These are phyloP conservation scores for Autographa gamma DNA, from an alignment of 2,888 invertebrate genomes.

Conservation along the genomic window DNA sequence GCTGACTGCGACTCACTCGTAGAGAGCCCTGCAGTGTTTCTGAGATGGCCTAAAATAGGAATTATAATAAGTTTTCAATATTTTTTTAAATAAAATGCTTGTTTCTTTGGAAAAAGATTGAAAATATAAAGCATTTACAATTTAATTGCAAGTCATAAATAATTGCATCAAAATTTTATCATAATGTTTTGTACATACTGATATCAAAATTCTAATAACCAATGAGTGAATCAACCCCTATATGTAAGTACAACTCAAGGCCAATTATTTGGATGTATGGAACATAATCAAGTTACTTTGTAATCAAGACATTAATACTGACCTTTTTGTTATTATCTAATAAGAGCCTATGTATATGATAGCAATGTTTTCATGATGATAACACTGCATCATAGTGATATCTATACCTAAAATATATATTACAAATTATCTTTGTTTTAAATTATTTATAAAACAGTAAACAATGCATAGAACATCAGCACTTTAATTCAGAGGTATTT, in stretches of 20 bases:
- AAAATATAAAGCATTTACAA: too few relatives aligned
- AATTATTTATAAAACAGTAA: conserved; percentile 9
- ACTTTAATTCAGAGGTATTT: conserved; percentile 27
- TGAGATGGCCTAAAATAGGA: conserved; percentile 78
- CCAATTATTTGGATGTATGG: conserved; percentile 26
- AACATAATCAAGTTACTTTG: conserved; percentile 27
- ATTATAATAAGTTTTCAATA: neutral
- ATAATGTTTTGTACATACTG: neutral
- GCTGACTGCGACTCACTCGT: conserved; percentile 79
- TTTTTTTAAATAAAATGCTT: too few relatives aligned
- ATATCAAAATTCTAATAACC: conserved; percentile 10
- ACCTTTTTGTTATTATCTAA: conserved; percentile 19
- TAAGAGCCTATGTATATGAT: conserved; percentile 10
- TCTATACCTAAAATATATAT: neutral
- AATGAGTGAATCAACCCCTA: neutral
- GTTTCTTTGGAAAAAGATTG: too few relatives aligned
- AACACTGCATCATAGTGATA: conserved; percentile 17
- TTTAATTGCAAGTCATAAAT: neutral
- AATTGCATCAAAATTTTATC: neutral
- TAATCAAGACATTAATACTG: conserved; percentile 10
- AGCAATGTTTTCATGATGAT: conserved; percentile 22
- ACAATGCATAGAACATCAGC: neutral
- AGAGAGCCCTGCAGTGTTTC: conserved; percentile 80
- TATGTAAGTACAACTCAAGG: conserved; percentile 35
- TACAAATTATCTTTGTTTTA: neutral